These are phyloP conservation scores for Tetrao urogallus DNA, from an alignment of 2,113 vertebrate species.

Conservation along the genomic window DNA sequence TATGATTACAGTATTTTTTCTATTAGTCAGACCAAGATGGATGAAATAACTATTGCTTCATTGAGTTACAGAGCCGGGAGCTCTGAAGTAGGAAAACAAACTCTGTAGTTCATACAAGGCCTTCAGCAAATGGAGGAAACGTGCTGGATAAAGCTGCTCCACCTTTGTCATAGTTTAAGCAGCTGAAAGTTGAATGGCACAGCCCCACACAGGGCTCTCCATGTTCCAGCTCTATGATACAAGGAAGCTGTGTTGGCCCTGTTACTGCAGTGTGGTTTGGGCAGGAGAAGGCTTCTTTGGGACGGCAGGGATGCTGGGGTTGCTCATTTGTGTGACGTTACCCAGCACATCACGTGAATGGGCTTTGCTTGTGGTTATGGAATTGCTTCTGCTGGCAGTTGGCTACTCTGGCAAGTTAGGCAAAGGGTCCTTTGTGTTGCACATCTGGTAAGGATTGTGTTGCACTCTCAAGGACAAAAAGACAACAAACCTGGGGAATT, in stretches of 20 bases:
- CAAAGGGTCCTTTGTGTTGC: neutral
- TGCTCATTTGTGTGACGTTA: neutral
- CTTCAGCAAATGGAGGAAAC: neutral
- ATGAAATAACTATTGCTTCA: neutral
- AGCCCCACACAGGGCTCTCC: neutral
- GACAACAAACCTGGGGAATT: neutral
- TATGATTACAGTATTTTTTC: neutral
- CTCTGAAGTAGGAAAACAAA: neutral
- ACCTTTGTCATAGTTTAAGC: neutral
- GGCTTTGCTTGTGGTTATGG: neutral
- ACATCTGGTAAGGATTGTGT: neutral
- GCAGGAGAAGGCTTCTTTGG: neutral
- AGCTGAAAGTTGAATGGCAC: neutral
- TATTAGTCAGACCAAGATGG: neutral
- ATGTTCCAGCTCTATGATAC: neutral
- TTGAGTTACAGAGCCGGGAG: neutral
- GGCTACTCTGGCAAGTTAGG: neutral
- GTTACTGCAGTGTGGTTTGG: neutral
- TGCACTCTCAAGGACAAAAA: neutral
- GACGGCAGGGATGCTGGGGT: too few relatives aligned
- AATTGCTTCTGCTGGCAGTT: neutral
- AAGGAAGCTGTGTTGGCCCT: neutral
- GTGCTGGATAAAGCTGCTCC: neutral
- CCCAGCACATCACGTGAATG: too few relatives aligned
- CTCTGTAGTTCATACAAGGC: neutral